Evolutionary conservation across 1,140 invertebrate genomes (phyloP).

Genomic region (Caerostris darwini): DNA sequence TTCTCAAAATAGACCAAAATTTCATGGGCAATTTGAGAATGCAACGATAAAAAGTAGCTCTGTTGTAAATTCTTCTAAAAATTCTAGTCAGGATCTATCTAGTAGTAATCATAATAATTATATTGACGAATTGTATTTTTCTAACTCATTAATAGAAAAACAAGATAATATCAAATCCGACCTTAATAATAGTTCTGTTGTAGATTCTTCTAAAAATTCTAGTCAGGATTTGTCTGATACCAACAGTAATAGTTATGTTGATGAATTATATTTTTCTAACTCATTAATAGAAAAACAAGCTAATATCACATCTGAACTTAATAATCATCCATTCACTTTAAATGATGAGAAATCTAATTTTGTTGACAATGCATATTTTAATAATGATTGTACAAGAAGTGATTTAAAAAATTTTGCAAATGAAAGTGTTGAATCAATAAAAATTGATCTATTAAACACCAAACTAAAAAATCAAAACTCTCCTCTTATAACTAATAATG

Average conservation of each 20-base stretch:
- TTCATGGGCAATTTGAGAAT: slow-evolving; percentile 76
- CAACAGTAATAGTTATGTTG: slow-evolving; percentile 21
- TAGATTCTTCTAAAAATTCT: too few relatives aligned
- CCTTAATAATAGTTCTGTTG: not conserved
- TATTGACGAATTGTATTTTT: slow-evolving; percentile 48
- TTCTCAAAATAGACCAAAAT: slow-evolving; percentile 69
- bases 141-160: not conserved
- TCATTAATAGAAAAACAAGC: not conserved
- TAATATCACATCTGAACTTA: not conserved
- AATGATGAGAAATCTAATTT: not conserved
- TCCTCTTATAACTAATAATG: not conserved
- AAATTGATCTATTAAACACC: not conserved
- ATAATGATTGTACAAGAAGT: not conserved
- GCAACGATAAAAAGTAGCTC: not conserved
- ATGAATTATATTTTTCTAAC: slow-evolving; percentile 42
- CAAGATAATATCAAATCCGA: not conserved
- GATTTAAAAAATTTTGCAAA: not conserved
- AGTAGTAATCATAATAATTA: not conserved
- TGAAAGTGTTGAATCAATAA: not conserved
- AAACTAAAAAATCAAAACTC: not conserved
- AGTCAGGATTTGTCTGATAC: too few relatives aligned
- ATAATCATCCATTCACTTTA: not conserved
- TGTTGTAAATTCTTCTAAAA: not conserved
- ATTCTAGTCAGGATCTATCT: too few relatives aligned
- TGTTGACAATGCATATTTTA: slow-evolving; percentile 25